A percentile compares a stretch with the other conserved stretches of the same genome.
Evolutionary conservation across 2,888 invertebrate genomes (phyloP).

Genomic region (Drosophila aldrichi): DNA sequence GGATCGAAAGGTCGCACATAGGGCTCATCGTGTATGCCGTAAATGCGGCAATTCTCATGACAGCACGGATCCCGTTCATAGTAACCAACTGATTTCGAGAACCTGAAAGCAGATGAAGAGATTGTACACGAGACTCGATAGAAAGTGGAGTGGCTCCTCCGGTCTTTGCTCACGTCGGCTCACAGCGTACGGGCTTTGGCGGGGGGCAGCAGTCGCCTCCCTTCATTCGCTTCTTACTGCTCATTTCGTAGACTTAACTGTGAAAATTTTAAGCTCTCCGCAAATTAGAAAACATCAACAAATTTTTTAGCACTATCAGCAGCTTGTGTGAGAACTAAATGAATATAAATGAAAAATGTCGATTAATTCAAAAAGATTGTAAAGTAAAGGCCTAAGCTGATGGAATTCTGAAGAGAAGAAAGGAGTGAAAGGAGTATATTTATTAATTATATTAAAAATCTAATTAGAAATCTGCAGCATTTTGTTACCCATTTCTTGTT

Average conservation of each 20-base stretch:
- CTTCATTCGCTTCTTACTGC: conserved; percentile 23
- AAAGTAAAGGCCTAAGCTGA: no score
- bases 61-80: conserved; percentile 56
- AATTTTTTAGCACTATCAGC: conserved; percentile 22
- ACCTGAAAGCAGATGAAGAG: background rate
- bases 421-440: no score
- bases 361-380: background rate
- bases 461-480: background rate
- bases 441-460: background rate
- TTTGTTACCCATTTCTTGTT: background rate
- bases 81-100: conserved; percentile 18
- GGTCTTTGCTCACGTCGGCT: conserved; percentile 16
- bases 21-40: conserved; percentile 64
- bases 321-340: conserved; percentile 8
- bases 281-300: conserved; percentile 14
- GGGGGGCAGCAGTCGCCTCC: conserved; percentile 35
- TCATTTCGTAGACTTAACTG: conserved; percentile 18
- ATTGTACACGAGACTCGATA: background rate
- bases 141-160: background rate
- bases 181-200: conserved; percentile 11
- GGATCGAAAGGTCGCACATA: conserved; percentile 49
- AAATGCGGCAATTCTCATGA: conserved; percentile 58
- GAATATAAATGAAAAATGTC: background rate
- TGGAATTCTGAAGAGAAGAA: no score
- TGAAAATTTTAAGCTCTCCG: conserved; percentile 3